Evolutionary conservation across 1,140 invertebrate species (phyloP), one percentile per base, ranked within the genome.

Genomic region (Drosophila pruinosa): DNA sequence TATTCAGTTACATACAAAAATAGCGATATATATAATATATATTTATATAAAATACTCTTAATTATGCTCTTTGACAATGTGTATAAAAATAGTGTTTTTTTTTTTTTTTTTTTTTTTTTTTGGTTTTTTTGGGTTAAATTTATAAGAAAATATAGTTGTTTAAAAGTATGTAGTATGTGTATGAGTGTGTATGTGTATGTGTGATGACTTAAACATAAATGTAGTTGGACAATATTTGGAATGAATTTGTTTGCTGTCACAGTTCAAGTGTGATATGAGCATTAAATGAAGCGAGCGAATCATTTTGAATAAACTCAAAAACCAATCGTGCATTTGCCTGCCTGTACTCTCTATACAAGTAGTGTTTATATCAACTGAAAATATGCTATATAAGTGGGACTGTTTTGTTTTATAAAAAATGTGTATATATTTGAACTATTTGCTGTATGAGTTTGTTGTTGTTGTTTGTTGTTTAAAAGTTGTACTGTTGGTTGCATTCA

Each of bases 401-500:
- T 58, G 50, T 68, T 21, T 36, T 70, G 57, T 39, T 53, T 41
- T 78, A 41, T 76, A 63, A 63, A 78, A 67, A 36, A 19, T 58
- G 12, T 62, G 58, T 77, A 73, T 77, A 80, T 72, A 86, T 88
- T 86, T 86, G 70, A 86, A 86, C 81, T 86, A 86, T 85, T 72
- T 83, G 45, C 47, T 71, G 68, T 54, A 56, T 56, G 50, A 85
- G 43, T 47, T 69, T 61, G 50, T 62, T 70, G 50, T 54, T 63
- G 70, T 57, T 72, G 22, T 72, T 73, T 68, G 31, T 47, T 61
- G 52, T 53, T 65, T 67, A 62, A 64, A 47, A 74, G 41, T 85
- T 86, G 81, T 86, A 86, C 81, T 86, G 81, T 83, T 86, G 74
- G 81, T 86, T 86, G 81, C 81, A 56, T 81, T 86, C 61, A 80